phyloP scores from a whole-genome alignment of 1,140 invertebrate genomes.

The Himalopsyche phryganea region DNA sequence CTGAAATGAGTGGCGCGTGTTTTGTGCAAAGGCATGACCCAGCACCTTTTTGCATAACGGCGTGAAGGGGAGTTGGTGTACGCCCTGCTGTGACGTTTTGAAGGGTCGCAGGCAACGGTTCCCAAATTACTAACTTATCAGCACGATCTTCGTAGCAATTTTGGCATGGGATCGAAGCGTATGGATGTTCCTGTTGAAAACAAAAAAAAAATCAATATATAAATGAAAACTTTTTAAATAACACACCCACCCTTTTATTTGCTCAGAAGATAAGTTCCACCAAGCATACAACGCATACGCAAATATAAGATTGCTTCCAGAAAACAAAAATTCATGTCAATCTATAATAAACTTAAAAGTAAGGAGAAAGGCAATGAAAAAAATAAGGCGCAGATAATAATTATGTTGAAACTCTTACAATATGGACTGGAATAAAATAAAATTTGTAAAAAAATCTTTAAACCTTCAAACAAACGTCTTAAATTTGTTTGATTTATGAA shows the following conservation, averaged over 20 bases:
- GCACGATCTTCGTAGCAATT: constrained; percentile 81
- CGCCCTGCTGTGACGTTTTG: constrained; percentile 39
- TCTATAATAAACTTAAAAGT: too few species aligned
- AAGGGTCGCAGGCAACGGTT: constrained; percentile 55
- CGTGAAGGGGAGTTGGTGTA: constrained; percentile 53
- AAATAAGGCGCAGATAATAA: too few species aligned
- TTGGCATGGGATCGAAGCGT: constrained; percentile 73
- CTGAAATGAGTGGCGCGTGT: constrained; percentile 52
- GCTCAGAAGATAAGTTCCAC: too few species aligned
- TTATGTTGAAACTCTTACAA: too few species aligned
- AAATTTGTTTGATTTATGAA: too few species aligned
- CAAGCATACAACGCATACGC: too few species aligned
- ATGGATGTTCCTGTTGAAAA: constrained; percentile 61
- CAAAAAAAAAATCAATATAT: neutral
- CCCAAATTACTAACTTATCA: constrained; percentile 75
- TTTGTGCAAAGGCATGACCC: constrained; percentile 65
- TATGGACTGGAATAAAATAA: too few species aligned
- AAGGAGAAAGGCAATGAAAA: too few species aligned
- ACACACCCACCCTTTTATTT: neutral
- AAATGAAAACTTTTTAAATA: neutral
- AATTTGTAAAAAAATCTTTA: too few species aligned
- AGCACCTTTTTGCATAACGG: constrained; percentile 51
- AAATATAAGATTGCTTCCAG: too few species aligned
- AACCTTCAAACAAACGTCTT: too few species aligned
- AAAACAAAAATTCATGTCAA: too few species aligned